A percentile compares a stretch with the other conserved stretches of the same genome.
phyloP scores from a whole-genome alignment of 2,888 invertebrate species.

The Volucella inflata region DNA sequence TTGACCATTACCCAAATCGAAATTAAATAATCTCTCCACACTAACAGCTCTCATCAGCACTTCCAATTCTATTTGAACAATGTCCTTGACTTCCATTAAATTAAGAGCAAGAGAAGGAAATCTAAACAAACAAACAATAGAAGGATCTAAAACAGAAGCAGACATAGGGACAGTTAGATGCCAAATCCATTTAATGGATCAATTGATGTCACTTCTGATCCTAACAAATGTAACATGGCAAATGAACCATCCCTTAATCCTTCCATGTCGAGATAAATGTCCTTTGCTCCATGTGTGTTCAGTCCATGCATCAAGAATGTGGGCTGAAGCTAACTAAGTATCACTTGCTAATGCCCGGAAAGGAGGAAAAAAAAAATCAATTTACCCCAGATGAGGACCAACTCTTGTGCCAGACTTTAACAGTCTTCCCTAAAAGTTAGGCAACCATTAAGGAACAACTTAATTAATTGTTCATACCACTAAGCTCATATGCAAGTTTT shows the following conservation, averaged over 20 bases:
- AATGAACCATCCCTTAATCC: neutral
- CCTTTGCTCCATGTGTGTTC: neutral
- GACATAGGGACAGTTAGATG: conserved; percentile 2
- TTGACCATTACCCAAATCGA: neutral
- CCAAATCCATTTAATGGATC: conserved; percentile 6
- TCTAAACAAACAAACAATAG: neutral
- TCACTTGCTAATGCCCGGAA: neutral
- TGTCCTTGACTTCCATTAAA: neutral
- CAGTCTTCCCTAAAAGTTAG: conserved; percentile 9
- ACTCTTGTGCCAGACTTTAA: neutral
- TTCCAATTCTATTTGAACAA: neutral
- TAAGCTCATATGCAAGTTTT: conserved; percentile 10
- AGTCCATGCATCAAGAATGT: neutral
- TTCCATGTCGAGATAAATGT: neutral
- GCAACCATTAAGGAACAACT: conserved; percentile 32
- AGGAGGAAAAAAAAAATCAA: neutral
- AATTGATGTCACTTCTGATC: conserved; percentile 20
- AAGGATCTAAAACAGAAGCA: neutral
- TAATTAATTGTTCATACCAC: conserved; percentile 45
- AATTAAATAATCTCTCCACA: conserved; percentile 5
- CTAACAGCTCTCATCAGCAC: conserved; percentile 2
- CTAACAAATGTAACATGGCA: conserved; percentile 24
- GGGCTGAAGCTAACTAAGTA: conserved; percentile 12
- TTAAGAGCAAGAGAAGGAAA: neutral
- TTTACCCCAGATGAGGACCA: too few relatives aligned